Percentiles rank a stretch among this genome's conserved stretches.
Conservation (phyloP, 2,888 invertebrate genomes). For the Leucophora obtusa region DNA sequence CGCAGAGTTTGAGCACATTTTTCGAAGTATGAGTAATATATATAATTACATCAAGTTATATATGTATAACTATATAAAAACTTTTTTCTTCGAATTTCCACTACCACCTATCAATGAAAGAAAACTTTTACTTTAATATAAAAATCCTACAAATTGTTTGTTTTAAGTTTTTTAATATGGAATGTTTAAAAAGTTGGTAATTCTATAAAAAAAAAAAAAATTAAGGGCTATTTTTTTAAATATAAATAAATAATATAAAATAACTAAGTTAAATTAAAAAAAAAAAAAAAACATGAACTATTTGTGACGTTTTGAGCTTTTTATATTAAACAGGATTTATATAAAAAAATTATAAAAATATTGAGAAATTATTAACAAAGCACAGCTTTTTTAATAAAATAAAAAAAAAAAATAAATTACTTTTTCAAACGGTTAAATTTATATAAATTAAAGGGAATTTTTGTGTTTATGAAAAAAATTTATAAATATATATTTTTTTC, state of each 20-base stretch:
- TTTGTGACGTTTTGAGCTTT: constrained; percentile 53
- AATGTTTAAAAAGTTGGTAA: constrained; percentile 69
- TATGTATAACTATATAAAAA: too few species aligned
- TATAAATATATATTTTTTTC: constrained; percentile 49
- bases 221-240: constrained; percentile 58
- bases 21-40: too few species aligned
- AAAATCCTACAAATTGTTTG: constrained; percentile 8
- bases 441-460: constrained; percentile 44
- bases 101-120: too few species aligned
- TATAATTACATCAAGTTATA: too few species aligned
- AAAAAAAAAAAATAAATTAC: constrained; percentile 42
- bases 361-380: constrained; percentile 32
- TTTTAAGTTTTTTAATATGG: constrained; percentile 42
- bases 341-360: background rate
- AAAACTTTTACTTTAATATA: too few species aligned
- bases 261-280: constrained; percentile 41
- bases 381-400: constrained; percentile 47
- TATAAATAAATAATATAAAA: constrained; percentile 56
- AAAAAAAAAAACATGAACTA: constrained; percentile 40
- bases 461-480: constrained; percentile 39
- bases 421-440: constrained; percentile 20
- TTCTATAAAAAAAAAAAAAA: constrained; percentile 63
- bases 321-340: background rate
- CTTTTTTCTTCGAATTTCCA: too few species aligned
- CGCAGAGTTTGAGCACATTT: too few species aligned